Evolutionary conservation across 2,113 vertebrate species (phyloP).

Genomic region (Cyrtonyx montezumae): DNA sequence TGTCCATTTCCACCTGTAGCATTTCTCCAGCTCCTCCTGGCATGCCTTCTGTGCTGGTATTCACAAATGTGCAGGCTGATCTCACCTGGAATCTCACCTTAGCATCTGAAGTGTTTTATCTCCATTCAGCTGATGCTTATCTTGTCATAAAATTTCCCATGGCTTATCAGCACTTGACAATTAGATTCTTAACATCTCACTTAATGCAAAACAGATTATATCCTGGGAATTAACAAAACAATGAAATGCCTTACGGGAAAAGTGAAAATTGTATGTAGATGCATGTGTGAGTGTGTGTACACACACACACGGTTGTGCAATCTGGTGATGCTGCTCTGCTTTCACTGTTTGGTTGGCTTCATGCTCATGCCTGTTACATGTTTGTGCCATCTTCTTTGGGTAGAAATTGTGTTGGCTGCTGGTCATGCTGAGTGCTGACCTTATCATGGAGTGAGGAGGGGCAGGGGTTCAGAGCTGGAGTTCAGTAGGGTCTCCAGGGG

Average conservation of each 20-base stretch:
- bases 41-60: rapidly evolving
- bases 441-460: not conserved
- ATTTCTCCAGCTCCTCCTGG: not conserved
- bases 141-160: slow-evolving; percentile 59
- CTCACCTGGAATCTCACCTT: slow-evolving; percentile 15
- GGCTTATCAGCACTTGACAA: slow-evolving; percentile 57
- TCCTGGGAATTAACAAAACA: slow-evolving; percentile 68
- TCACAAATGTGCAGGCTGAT: not conserved
- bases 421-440: not conserved
- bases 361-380: not conserved
- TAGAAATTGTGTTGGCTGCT: not conserved
- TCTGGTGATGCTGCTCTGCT: not conserved
- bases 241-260: slow-evolving; percentile 33
- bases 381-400: not conserved
- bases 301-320: not conserved
- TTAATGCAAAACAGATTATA: slow-evolving; percentile 67
- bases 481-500: not conserved
- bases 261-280: slow-evolving; percentile 1
- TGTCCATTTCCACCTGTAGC: not conserved
- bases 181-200: slow-evolving; percentile 56
- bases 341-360: not conserved
- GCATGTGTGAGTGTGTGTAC: not conserved
- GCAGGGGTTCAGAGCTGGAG: not conserved
- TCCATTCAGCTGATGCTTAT: slow-evolving; percentile 59
- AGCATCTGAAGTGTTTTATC: slow-evolving; percentile 34